Conservation (phyloP, 2,113 vertebrate species). For the Colistium nudipinnis region DNA sequence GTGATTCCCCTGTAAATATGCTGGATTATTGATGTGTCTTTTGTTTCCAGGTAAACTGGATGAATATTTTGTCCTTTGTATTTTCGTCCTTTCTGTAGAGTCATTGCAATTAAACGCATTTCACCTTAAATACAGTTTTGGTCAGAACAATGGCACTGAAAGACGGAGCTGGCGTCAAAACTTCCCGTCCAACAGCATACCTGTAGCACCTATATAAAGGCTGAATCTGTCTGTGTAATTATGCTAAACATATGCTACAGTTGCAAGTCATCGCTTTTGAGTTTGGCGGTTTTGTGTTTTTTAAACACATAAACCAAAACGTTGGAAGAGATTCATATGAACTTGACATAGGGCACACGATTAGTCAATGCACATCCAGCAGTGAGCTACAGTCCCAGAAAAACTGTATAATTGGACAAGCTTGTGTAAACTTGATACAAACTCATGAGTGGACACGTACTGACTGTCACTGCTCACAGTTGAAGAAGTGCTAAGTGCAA, state of each 20-base stretch:
- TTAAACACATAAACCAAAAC: conserved; percentile 22
- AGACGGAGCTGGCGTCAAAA: conserved; percentile 28
- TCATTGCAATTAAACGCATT: conserved; percentile 17
- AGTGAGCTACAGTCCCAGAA: not conserved
- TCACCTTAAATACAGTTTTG: conserved; percentile 40
- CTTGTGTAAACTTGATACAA: not conserved
- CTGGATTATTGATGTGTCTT: not conserved
- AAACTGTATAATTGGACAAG: not conserved
- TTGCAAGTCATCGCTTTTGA: conserved; percentile 49
- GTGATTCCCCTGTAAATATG: not conserved
- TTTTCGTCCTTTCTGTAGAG: conserved; percentile 11
- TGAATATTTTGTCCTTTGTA: conserved; percentile 11
- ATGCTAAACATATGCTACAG: conserved; percentile 44
- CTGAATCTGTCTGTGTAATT: conserved; percentile 45
- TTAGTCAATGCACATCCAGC: conserved; percentile 1
- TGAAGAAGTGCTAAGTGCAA: no score
- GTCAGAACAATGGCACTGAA: conserved; percentile 43
- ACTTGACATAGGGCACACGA: conserved; percentile 18
- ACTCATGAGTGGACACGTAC: not conserved
- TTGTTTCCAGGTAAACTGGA: not conserved
- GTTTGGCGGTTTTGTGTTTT: conserved; percentile 42
- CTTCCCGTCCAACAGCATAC: conserved; percentile 28
- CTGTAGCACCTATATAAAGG: conserved; percentile 52
- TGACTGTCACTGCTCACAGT: not conserved
- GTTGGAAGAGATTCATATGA: conserved; percentile 28